Conservation (phyloP, 2,797 vertebrate genomes). For the Ptychadena robeensis region DNA sequence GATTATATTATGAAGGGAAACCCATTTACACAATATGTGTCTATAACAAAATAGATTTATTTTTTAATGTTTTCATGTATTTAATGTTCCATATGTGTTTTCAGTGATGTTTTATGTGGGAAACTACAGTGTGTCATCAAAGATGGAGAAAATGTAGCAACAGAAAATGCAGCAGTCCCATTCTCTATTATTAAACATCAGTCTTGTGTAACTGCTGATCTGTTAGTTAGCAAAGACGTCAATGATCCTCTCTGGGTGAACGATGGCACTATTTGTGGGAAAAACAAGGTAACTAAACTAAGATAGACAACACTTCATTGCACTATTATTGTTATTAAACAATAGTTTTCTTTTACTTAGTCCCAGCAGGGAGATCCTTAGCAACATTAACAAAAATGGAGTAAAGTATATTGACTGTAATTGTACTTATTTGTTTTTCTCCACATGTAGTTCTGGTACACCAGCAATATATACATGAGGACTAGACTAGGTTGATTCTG, state of each 20-base stretch:
- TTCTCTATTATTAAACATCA: neutral
- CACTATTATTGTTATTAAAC: neutral
- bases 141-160: neutral
- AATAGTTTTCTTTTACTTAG: neutral
- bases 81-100: neutral
- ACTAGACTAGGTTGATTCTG: too few species aligned
- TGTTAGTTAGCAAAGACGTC: neutral
- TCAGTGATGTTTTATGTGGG: conserved; percentile 39
- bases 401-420: too few species aligned
- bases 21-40: too few species aligned
- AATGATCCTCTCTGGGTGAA: conserved; percentile 9
- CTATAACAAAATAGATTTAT: neutral
- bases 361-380: too few species aligned
- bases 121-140: conserved; percentile 20
- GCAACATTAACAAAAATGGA: neutral
- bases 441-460: too few species aligned
- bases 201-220: conserved; percentile 8
- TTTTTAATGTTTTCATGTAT: too few species aligned
- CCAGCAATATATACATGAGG: too few species aligned
- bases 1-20: neutral
- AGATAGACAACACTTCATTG: neutral
- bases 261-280: conserved; percentile 40
- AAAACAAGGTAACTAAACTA: conserved; percentile 23
- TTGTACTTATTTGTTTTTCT: too few species aligned
- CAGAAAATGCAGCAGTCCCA: neutral